Percentiles rank a stretch among this genome's conserved stretches.
Evolutionary conservation across 2,797 vertebrate species (phyloP).

Genomic region (Ataeniobius toweri): DNA sequence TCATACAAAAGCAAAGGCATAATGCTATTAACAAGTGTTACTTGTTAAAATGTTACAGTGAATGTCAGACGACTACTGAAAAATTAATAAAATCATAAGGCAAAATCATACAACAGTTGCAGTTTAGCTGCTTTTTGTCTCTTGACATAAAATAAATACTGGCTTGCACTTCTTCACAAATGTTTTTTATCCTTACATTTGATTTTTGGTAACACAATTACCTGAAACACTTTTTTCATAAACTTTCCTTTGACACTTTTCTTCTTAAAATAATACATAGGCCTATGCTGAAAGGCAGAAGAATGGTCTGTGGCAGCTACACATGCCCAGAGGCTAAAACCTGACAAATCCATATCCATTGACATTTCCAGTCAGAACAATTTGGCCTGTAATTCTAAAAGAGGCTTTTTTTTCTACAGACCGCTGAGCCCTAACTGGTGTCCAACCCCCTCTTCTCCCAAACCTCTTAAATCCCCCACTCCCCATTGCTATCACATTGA

Average conservation of each 20-base stretch:
- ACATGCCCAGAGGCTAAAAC: conserved; percentile 17
- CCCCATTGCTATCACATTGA: conserved; percentile 58
- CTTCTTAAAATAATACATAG: not conserved
- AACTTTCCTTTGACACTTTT: not conserved
- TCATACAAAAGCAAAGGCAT: not conserved
- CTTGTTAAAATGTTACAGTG: not conserved
- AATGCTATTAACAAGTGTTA: not conserved
- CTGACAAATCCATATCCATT: conserved; percentile 29
- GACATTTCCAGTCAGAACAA: conserved; percentile 39
- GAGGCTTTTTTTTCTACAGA: conserved; percentile 45
- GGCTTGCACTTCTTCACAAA: not conserved
- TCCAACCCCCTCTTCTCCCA: conserved; percentile 28
- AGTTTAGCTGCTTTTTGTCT: not conserved
- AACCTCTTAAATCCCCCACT: conserved; percentile 10
- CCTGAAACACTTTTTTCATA: not conserved
- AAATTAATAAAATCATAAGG: not conserved
- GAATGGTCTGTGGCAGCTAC: conserved; percentile 17
- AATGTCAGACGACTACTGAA: not conserved
- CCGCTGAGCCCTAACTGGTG: conserved; percentile 19
- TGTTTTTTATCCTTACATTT: not conserved
- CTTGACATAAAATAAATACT: conserved; percentile 5
- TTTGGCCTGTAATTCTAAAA: conserved; percentile 60
- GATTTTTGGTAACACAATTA: not conserved
- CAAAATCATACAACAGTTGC: not conserved
- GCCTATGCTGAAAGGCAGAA: conserved; percentile 1